Evolutionary conservation across 2,888 invertebrate genomes (phyloP).

Genomic region (Teleogryllus oceanicus): DNA sequence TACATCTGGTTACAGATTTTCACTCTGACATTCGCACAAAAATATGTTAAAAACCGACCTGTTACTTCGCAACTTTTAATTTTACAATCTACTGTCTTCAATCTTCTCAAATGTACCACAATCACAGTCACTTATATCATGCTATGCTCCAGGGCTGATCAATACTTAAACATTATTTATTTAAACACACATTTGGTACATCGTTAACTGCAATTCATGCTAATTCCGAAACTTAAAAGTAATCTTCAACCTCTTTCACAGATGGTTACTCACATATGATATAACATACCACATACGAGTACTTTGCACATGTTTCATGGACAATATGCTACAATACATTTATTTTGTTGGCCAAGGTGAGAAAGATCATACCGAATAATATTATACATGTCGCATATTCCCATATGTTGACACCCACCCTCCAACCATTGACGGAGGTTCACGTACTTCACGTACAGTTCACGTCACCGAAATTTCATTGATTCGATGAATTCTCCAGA

Average conservation of each 20-base stretch:
- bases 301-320: not conserved
- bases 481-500: not conserved
- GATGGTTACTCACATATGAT: not conserved
- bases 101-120: too few species aligned
- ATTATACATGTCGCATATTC: slow-evolving; percentile 21
- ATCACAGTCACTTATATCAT: too few species aligned
- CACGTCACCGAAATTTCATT: slow-evolving; percentile 27
- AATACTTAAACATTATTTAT: too few species aligned
- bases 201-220: not conserved
- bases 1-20: too few species aligned
- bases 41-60: too few species aligned
- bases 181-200: not conserved
- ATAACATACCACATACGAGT: not conserved
- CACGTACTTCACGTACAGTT: slow-evolving; percentile 21
- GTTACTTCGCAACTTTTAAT: too few species aligned
- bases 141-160: too few species aligned
- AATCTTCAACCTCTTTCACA: not conserved
- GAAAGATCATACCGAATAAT: not conserved
- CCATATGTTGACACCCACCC: slow-evolving; percentile 5
- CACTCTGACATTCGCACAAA: too few species aligned
- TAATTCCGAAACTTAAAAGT: not conserved
- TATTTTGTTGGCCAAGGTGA: not conserved
- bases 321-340: not conserved
- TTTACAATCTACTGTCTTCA: too few species aligned
- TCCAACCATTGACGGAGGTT: slow-evolving; percentile 1